Evolutionary conservation across 2,797 vertebrate species (phyloP).

Genomic region (Sebastes steindachneri): DNA sequence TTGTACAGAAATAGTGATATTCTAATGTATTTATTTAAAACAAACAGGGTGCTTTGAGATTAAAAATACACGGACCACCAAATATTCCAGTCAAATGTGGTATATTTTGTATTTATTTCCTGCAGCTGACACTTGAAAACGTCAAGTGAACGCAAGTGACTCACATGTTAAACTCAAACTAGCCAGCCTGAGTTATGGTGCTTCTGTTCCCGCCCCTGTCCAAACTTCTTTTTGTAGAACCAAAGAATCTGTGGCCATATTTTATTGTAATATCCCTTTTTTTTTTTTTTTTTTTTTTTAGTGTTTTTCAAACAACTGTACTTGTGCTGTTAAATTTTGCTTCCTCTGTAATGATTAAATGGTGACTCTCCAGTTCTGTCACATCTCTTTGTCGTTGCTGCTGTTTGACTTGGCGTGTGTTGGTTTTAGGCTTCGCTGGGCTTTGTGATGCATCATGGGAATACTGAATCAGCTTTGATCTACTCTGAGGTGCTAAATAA

Average conservation of each 20-base stretch:
- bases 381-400: constrained; percentile 63
- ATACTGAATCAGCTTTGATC: background rate
- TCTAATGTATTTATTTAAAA: constrained; percentile 89
- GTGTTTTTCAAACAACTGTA: constrained; percentile 73
- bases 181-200: constrained; percentile 57
- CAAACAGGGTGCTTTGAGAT: constrained; percentile 83
- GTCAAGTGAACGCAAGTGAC: constrained; percentile 49
- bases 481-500: background rate
- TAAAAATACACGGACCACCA: constrained; percentile 63
- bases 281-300: constrained; percentile 5
- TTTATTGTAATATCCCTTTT: constrained; percentile 68
- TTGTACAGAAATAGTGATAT: constrained; percentile 88
- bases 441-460: background rate
- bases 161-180: constrained; percentile 56
- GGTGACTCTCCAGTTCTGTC: constrained; percentile 77
- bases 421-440: background rate
- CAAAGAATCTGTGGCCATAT: constrained; percentile 76
- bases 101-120: constrained; percentile 84
- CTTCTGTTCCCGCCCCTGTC: constrained; percentile 69
- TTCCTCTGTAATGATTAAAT: constrained; percentile 80
- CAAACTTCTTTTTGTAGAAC: constrained; percentile 54
- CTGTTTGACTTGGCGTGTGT: constrained; percentile 24
- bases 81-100: constrained; percentile 80
- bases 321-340: constrained; percentile 77
- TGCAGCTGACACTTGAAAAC: constrained; percentile 58